Evolutionary conservation across 2,113 vertebrate species (phyloP).

Genomic region (Serilophus lunatus): DNA sequence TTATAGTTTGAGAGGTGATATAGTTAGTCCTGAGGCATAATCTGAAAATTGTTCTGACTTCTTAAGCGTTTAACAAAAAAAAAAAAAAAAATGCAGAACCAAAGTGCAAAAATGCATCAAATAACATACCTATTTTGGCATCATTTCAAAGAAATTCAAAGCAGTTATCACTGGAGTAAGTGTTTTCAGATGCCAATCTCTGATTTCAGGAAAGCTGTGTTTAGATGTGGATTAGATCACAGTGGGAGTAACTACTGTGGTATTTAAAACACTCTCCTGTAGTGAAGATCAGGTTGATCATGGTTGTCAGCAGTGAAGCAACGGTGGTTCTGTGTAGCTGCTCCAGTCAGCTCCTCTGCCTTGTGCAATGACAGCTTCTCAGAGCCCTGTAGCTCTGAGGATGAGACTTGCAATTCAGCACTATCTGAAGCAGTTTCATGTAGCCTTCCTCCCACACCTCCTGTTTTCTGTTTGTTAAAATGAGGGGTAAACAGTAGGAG

Average conservation of each 20-base stretch:
- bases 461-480: neutral
- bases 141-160: slow-evolving; percentile 23
- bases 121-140: neutral
- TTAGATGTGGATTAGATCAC: slow-evolving; percentile 47
- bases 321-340: neutral
- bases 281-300: neutral
- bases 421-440: neutral
- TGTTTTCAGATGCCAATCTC: slow-evolving; percentile 14
- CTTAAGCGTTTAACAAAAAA: neutral
- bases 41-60: neutral
- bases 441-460: neutral
- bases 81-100: neutral
- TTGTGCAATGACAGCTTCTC: neutral
- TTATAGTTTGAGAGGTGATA: neutral
- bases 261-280: slow-evolving; percentile 7
- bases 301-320: neutral
- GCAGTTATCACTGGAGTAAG: neutral
- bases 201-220: slow-evolving; percentile 27
- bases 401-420: neutral
- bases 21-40: neutral
- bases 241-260: slow-evolving; percentile 26
- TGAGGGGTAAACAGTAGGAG: neutral
- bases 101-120: neutral
- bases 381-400: neutral
- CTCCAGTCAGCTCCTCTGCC: neutral